A percentile compares a stretch with the other conserved stretches of the same genome.
Conservation (phyloP, 1,140 invertebrate species). For the Drosophila fuyamai region DNA sequence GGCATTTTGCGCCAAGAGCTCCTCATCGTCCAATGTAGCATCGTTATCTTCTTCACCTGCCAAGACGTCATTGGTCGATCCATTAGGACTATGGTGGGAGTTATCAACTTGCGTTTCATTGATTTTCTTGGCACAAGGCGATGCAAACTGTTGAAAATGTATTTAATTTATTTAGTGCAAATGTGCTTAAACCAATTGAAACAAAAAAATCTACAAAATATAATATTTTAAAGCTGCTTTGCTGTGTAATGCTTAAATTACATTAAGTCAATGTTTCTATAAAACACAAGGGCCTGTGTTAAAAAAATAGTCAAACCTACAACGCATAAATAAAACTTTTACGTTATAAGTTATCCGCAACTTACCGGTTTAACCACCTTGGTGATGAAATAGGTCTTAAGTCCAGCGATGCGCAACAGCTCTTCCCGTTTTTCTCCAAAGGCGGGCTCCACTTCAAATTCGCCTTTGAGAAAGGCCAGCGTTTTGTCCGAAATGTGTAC, state of each 20-base stretch:
- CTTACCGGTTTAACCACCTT: slow-evolving; percentile 92
- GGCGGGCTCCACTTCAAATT: slow-evolving; percentile 97
- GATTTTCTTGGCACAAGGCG: slow-evolving; percentile 75
- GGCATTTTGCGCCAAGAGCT: slow-evolving; percentile 62
- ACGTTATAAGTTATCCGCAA: too few species aligned
- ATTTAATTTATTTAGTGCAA: not conserved
- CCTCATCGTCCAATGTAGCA: slow-evolving; percentile 69
- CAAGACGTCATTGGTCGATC: slow-evolving; percentile 41
- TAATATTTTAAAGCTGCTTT: too few species aligned
- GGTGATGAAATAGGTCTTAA: slow-evolving; percentile 96
- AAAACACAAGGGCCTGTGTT: too few species aligned
- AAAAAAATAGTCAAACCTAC: too few species aligned
- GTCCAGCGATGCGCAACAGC: slow-evolving; percentile 92
- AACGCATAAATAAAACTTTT: not conserved
- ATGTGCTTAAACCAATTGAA: too few species aligned
- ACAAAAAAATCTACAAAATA: too few species aligned
- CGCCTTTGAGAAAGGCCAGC: slow-evolving; percentile 93
- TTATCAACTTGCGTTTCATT: slow-evolving; percentile 58
- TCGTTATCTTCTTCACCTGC: slow-evolving; percentile 55
- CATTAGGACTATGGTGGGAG: slow-evolving; percentile 51
- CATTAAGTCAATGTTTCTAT: too few species aligned
- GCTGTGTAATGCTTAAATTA: too few species aligned
- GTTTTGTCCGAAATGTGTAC: slow-evolving; percentile 98
- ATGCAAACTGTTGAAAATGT: slow-evolving; percentile 56
- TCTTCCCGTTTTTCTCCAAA: slow-evolving; percentile 95